Percentiles rank a stretch among this genome's conserved stretches.
These are phyloP conservation scores for Steinernema carpocapsae DNA, from an alignment of 2,888 invertebrate genomes.

Conservation along the genomic window DNA sequence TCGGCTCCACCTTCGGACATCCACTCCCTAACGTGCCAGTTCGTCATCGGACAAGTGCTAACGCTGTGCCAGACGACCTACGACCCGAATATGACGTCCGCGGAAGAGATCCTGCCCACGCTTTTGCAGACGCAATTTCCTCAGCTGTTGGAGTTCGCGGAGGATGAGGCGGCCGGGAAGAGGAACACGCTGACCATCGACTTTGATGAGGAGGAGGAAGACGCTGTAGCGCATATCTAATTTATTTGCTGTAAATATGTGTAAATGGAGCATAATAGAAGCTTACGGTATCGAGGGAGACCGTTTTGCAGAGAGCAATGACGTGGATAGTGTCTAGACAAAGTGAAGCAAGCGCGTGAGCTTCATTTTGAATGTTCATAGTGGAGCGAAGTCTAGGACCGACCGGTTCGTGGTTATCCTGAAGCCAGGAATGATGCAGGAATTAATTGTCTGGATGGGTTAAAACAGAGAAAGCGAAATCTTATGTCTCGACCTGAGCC, in stretches of 20 bases:
- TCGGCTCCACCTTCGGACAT: slow-evolving; percentile 45
- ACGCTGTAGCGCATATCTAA: slow-evolving; percentile 47
- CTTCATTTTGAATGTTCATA: no score
- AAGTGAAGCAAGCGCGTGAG: no score
- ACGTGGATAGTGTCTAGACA: no score
- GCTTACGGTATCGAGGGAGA: no score
- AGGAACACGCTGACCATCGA: slow-evolving; percentile 43
- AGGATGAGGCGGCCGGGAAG: slow-evolving; percentile 44
- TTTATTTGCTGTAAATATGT: slow-evolving; percentile 5
- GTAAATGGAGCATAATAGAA: background rate
- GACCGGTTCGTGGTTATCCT: no score
- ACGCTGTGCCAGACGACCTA: slow-evolving; percentile 57
- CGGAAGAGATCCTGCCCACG: slow-evolving; percentile 40
- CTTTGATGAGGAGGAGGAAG: slow-evolving; percentile 56
- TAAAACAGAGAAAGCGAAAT: no score
- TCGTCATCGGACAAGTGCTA: slow-evolving; percentile 56
- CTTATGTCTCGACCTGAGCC: no score
- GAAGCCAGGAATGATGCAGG: no score
- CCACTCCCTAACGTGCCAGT: slow-evolving; percentile 58
- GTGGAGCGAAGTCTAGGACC: no score
- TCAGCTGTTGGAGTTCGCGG: slow-evolving; percentile 46
- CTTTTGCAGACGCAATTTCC: slow-evolving; percentile 57
- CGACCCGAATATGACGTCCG: slow-evolving; percentile 14
- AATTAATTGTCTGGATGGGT: no score
- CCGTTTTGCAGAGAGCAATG: no score